Conservation (phyloP, 23 tunicate species). For the Phallusia fumigata region DNA sequence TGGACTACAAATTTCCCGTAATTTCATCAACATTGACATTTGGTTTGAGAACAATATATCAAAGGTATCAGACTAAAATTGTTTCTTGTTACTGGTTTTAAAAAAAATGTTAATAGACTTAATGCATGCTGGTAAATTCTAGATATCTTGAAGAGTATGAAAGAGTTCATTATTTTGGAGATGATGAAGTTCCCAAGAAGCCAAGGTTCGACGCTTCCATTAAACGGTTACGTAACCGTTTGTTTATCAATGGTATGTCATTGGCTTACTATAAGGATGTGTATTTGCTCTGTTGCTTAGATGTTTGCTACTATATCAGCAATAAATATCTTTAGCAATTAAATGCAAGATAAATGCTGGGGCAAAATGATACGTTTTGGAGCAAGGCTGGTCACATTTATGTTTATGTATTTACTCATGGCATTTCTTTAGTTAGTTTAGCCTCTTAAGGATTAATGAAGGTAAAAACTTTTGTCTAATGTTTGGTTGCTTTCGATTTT, state of each 20-base stretch:
- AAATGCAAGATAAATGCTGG: too few species aligned
- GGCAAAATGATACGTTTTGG: too few species aligned
- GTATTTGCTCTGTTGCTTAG: too few species aligned
- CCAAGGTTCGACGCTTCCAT: conserved; percentile 39
- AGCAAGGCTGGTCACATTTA: too few species aligned
- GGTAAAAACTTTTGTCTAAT: too few species aligned
- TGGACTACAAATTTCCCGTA: conserved; percentile 45
- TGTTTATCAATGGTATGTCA: conserved; percentile 13
- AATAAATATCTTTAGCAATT: too few species aligned
- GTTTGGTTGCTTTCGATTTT: too few species aligned
- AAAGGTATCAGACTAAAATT: conserved; percentile 33
- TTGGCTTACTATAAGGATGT: too few species aligned
- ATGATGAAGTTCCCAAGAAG: conserved; percentile 63
- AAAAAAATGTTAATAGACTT: background rate
- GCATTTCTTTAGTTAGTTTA: too few species aligned
- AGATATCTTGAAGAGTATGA: conserved; percentile 86
- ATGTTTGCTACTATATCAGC: too few species aligned
- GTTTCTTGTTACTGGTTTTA: background rate
- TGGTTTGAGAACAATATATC: conserved; percentile 82
- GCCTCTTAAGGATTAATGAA: too few species aligned
- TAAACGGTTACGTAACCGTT: conserved; percentile 16
- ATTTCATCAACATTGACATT: conserved; percentile 67
- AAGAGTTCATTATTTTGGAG: conserved; percentile 88
- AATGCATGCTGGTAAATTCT: background rate
- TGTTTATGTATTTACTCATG: too few species aligned